Evolutionary conservation across 53 echinoderm and acorn worm genomes (phyloP).

Genomic region (Paracentrotus lividus): DNA sequence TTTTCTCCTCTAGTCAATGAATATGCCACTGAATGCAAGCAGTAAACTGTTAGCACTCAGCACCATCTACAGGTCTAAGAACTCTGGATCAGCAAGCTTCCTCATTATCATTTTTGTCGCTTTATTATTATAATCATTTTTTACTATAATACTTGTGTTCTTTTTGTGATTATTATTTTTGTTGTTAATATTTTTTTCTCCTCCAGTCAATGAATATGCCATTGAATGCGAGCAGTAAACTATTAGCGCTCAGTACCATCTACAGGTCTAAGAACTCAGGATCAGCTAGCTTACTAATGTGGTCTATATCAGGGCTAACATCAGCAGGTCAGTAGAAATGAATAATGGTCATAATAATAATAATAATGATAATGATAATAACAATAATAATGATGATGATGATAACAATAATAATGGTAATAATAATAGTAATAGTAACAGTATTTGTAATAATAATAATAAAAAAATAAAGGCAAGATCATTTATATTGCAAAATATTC

Average conservation of each 20-base stretch:
- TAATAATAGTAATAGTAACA: too few relatives aligned
- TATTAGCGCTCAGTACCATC: slow-evolving; percentile 61
- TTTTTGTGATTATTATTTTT: background rate
- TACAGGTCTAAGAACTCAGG: slow-evolving; percentile 66
- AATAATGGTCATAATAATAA: too few relatives aligned
- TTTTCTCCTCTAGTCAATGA: slow-evolving; percentile 41
- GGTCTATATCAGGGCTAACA: slow-evolving; percentile 64
- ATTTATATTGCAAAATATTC: too few relatives aligned
- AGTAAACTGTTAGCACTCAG: slow-evolving; percentile 61
- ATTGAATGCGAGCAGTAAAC: slow-evolving; percentile 46
- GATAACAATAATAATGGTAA: too few relatives aligned
- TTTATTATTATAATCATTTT: background rate
- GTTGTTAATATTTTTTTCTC: background rate
- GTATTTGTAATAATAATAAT: too few relatives aligned
- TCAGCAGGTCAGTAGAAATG: slow-evolving; percentile 60
- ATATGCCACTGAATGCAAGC: slow-evolving; percentile 32
- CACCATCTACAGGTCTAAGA: slow-evolving; percentile 59
- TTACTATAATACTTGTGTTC: background rate
- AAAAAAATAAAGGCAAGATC: too few relatives aligned
- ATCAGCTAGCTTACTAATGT: slow-evolving; percentile 69
- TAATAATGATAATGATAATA: too few relatives aligned
- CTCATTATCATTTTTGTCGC: too few relatives aligned
- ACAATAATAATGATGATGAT: too few relatives aligned
- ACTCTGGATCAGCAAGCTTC: slow-evolving; percentile 72
- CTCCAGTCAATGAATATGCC: slow-evolving; percentile 44